These are phyloP conservation scores for Peromyscus leucopus DNA, from an alignment of 2,113 vertebrate genomes.

Conservation along the genomic window DNA sequence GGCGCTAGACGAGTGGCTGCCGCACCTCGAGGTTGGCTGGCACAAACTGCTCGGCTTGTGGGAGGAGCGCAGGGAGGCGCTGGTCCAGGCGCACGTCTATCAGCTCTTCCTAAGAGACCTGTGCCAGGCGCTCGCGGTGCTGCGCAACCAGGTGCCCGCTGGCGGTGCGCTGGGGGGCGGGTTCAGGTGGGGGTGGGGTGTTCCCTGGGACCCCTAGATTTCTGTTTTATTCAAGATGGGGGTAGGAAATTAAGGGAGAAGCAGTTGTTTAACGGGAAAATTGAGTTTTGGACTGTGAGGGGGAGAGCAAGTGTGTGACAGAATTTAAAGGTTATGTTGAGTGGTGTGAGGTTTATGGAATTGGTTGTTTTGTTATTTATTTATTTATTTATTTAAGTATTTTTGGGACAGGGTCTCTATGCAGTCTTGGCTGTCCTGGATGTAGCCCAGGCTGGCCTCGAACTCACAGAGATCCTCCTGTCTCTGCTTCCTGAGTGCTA, in stretches of 20 bases:
- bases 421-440: neutral
- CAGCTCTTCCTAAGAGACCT: constrained; percentile 95
- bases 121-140: constrained; percentile 90
- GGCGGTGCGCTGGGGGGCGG: too few species aligned
- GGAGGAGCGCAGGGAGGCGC: constrained; percentile 92
- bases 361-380: neutral
- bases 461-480: neutral
- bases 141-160: constrained; percentile 92
- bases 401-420: neutral
- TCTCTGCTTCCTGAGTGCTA: neutral
- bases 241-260: neutral
- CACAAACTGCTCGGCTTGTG: constrained; percentile 95
- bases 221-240: neutral
- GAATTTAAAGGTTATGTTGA: neutral
- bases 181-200: neutral
- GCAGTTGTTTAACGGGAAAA: neutral
- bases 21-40: constrained; percentile 96
- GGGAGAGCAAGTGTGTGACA: neutral
- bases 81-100: constrained; percentile 95
- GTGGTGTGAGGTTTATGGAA: neutral
- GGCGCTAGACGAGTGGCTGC: constrained; percentile 95
- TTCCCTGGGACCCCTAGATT: neutral
- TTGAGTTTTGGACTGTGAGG: neutral
- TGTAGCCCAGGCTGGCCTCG: neutral
- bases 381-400: neutral